Base-by-base conservation (phyloP, 1,140 invertebrate species). In the Trichoplusia ni region DNA sequence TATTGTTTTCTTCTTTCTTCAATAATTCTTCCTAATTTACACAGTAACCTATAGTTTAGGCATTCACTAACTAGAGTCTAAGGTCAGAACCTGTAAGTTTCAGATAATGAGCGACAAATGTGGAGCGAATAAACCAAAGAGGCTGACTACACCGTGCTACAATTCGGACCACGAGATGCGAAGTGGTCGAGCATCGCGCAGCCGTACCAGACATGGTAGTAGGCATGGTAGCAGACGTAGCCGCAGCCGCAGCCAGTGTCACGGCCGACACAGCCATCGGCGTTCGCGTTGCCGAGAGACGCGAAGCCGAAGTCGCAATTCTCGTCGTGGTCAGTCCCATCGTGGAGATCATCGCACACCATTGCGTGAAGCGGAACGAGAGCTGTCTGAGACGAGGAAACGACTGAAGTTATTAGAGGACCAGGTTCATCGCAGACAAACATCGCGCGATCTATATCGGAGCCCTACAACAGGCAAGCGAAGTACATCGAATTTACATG, bases 311-410 rank as follows among this genome's bases (percentile, higher is more conserved):
- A 37, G 35, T 37, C 27, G 27, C 27, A 5, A 29, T 29, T 29
- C 27, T 5, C 27, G 4, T 29, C 35, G 35, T 37, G 35, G 7
- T 37, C 8, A 6, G 13, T n/a, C 35, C n/a, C 11, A 37, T 16
- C 35, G 35, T 37, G 35, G 35, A 37, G 35, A n/a, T 37, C 35
- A 37, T 37, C 35, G 35, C 35, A 37, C 35, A 6, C 35, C 35
- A 37, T 37, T 37, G 35, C 35, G 13, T 37, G 35, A 37, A 8
- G 3, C 35, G 35, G 35, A 37, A 16, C 35, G 35, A 16, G 35
- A 37, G 7, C 13, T 37, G 35, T 37, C 35, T 4, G 35, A 37
- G n/a, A 37, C 35, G 0, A 37, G 35, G 11, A 37, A 37, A 14
- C 35, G 35, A 4, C 35, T 37, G 35, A 37, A 7, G 35, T 14